Conservation (phyloP, 1,140 invertebrate species). For the Bombus consobrinus region DNA sequence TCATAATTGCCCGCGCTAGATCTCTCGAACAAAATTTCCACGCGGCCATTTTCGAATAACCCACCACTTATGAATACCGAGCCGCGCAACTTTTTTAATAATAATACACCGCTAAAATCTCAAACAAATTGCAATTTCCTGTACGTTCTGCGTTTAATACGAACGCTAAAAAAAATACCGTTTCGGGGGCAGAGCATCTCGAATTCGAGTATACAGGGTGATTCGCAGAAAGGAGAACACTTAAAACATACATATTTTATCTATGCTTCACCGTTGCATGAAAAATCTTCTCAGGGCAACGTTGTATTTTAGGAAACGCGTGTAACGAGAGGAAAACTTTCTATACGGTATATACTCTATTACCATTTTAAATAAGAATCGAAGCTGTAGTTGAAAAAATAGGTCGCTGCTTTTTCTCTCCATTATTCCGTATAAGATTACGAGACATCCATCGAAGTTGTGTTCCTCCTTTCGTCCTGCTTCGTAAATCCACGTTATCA, state of each 20-base stretch:
- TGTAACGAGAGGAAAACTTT: too few species aligned
- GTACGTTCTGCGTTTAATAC: too few species aligned
- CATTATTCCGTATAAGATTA: background rate
- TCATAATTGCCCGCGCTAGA: background rate
- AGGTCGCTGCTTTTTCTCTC: background rate
- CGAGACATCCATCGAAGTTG: background rate
- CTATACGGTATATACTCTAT: background rate
- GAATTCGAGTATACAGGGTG: background rate
- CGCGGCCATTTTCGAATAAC: background rate
- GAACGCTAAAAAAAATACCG: too few species aligned
- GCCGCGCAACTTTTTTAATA: background rate
- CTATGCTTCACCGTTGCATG: too few species aligned
- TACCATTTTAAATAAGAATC: too few species aligned
- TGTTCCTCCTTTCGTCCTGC: background rate
- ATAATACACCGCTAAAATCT: background rate
- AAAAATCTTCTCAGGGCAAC: too few species aligned
- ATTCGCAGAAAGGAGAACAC: too few species aligned
- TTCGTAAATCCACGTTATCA: background rate
- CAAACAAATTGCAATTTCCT: background rate
- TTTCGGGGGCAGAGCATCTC: rapidly evolving
- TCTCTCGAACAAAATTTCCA: background rate
- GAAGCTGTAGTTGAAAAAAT: background rate
- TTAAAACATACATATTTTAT: too few species aligned
- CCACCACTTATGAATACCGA: background rate
- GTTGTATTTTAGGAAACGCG: too few species aligned